Conservation (phyloP, 2,113 vertebrate genomes). For the Clupea harengus region DNA sequence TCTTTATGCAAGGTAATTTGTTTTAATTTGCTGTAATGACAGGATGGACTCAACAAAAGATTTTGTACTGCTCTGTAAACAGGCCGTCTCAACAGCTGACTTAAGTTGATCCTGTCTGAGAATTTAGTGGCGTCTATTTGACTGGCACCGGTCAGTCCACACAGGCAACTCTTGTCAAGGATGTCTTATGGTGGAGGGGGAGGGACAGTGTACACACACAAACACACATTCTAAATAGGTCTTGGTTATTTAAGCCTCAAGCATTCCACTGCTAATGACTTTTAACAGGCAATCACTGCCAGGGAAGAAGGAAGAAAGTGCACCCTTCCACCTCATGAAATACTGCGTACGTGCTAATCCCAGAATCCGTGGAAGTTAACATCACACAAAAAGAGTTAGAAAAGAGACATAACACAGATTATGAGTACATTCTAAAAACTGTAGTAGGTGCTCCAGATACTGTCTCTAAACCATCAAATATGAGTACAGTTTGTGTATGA, state of each 20-base stretch:
- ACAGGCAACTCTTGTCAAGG: background rate
- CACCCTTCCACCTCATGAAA: too few relatives aligned
- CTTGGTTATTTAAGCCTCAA: background rate
- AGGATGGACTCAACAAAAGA: background rate
- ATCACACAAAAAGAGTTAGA: too few relatives aligned
- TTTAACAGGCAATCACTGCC: background rate
- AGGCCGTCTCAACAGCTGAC: background rate
- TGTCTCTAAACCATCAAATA: too few relatives aligned
- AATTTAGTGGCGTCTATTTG: slow-evolving; percentile 35
- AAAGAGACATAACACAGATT: too few relatives aligned
- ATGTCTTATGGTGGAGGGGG: background rate
- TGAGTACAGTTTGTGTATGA: too few relatives aligned
- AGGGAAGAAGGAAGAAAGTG: background rate
- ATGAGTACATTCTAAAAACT: too few relatives aligned
- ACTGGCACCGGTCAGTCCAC: slow-evolving; percentile 16
- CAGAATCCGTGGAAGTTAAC: too few relatives aligned
- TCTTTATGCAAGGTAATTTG: background rate
- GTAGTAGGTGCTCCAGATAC: too few relatives aligned
- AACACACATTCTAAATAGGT: background rate
- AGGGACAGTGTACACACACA: background rate
- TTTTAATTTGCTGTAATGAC: background rate
- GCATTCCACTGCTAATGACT: background rate
- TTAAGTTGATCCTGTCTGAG: slow-evolving; percentile 18
- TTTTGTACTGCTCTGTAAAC: slow-evolving; percentile 1
- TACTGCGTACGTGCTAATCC: too few relatives aligned